These are phyloP conservation scores for Apis cerana DNA, from an alignment of 1,140 invertebrate species.

Conservation along the genomic window DNA sequence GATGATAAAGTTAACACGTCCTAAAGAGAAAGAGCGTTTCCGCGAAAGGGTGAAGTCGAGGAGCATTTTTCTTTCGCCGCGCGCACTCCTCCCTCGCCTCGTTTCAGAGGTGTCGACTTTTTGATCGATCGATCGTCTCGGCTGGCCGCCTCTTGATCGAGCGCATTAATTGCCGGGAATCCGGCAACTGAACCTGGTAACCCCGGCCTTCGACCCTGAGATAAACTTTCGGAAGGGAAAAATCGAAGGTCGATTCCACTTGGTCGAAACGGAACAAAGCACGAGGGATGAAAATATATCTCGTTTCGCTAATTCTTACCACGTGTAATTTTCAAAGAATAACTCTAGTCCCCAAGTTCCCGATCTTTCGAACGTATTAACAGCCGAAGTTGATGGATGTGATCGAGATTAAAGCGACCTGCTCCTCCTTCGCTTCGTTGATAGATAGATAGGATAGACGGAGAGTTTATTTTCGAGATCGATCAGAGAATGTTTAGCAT, in stretches of 20 bases:
- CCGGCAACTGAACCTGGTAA: neutral
- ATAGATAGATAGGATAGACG: too few relatives aligned
- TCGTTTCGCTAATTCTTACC: too few relatives aligned
- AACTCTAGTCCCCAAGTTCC: too few relatives aligned
- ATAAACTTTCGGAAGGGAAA: neutral
- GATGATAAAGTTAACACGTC: conserved; percentile 48
- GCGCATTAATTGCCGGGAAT: conserved; percentile 27
- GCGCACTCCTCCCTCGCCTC: neutral
- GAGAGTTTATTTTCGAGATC: too few relatives aligned
- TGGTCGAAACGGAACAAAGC: neutral
- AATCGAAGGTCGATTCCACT: neutral
- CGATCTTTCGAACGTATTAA: too few relatives aligned
- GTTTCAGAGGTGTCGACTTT: neutral
- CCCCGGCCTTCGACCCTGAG: neutral
- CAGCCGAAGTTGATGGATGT: too few relatives aligned
- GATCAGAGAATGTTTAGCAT: too few relatives aligned
- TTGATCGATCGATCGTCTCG: conserved; percentile 26
- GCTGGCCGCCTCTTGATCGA: conserved; percentile 3
- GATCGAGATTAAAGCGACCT: too few relatives aligned
- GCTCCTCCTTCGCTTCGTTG: too few relatives aligned
- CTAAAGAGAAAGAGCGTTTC: conserved; percentile 31
- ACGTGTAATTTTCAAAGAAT: too few relatives aligned
- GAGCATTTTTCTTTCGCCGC: neutral
- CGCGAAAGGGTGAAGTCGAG: neutral
- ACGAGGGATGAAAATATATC: neutral